Conservation (phyloP, 2,113 vertebrate species). For the Sylvia atricapilla region DNA sequence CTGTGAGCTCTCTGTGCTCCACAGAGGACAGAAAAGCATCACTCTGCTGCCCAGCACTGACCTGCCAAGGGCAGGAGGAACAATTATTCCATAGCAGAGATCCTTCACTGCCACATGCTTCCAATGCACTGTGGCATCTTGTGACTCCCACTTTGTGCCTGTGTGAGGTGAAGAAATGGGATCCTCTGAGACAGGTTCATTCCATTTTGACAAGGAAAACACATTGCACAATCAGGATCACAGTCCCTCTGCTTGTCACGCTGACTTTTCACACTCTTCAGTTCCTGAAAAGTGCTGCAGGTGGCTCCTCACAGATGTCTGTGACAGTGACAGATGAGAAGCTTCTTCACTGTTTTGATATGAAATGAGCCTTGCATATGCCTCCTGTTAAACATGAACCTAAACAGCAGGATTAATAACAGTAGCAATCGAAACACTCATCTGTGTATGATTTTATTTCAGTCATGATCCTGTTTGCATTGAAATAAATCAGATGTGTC, state of each 20-base stretch:
- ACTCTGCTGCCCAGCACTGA: not conserved
- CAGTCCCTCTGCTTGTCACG: not conserved
- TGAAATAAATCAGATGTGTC: not conserved
- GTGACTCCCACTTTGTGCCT: not conserved
- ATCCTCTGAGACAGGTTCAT: not conserved
- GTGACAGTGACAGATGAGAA: constrained; percentile 46
- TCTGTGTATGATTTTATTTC: constrained; percentile 20
- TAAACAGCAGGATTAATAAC: constrained; percentile 38
- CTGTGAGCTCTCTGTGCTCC: not conserved
- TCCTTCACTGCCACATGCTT: not conserved
- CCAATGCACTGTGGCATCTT: not conserved
- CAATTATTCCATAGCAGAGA: not conserved
- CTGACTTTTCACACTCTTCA: not conserved
- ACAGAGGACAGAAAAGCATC: not conserved
- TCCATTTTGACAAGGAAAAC: constrained; percentile 5
- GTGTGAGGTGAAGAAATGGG: not conserved
- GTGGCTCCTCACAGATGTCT: not conserved
- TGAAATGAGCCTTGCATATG: constrained; percentile 52
- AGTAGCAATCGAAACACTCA: not conserved
- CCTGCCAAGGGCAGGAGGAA: not conserved
- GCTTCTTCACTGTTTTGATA: constrained; percentile 31
- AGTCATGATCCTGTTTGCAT: not conserved
- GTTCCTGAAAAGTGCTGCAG: not conserved
- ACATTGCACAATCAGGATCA: not conserved
- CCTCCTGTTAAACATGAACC: constrained; percentile 36